phyloP scores from a whole-genome alignment of 37 sponge, comb jelly and placozoan species.

The Hormiphora californensis region DNA sequence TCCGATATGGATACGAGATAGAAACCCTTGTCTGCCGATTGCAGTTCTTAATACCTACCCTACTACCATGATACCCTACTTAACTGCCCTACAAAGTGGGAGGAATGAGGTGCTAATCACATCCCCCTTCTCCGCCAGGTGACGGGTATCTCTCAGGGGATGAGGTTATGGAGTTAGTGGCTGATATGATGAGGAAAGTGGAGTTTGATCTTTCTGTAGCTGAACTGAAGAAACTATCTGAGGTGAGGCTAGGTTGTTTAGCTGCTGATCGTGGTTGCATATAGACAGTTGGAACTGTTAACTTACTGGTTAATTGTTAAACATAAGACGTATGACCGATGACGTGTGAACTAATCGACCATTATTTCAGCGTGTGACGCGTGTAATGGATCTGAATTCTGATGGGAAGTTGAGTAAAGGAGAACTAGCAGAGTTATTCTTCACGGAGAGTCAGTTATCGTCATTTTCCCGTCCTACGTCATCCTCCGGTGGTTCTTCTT shows the following conservation, averaged over 20 bases:
- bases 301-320: neutral
- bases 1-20: too few species aligned
- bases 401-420: slow-evolving; percentile 19
- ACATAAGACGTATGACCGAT: too few species aligned
- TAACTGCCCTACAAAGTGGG: too few species aligned
- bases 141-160: neutral
- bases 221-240: neutral
- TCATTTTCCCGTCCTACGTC: too few species aligned
- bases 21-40: too few species aligned
- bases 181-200: slow-evolving; percentile 31
- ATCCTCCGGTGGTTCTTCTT: too few species aligned
- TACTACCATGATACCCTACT: too few species aligned
- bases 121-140: neutral
- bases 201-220: neutral
- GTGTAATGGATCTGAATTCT: neutral
- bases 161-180: slow-evolving; percentile 10
- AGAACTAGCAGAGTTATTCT: neutral
- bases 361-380: neutral
- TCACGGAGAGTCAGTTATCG: neutral
- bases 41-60: too few species aligned
- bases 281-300: neutral
- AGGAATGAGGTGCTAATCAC: too few species aligned
- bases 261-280: neutral
- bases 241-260: neutral
- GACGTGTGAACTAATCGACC: too few species aligned